Conservation (phyloP, 2,113 vertebrate genomes). For the Oreochromis tanganicae region DNA sequence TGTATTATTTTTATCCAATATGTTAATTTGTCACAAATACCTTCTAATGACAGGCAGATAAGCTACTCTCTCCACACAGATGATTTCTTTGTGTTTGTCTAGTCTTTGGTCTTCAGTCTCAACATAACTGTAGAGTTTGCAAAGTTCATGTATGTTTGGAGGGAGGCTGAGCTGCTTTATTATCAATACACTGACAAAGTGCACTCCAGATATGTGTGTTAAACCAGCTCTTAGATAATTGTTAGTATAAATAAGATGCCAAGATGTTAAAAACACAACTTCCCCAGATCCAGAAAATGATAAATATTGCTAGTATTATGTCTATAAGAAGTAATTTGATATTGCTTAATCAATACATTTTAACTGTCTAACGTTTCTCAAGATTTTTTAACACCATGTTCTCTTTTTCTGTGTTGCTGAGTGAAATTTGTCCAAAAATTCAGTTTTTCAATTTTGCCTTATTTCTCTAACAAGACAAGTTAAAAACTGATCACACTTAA, state of each 20-base stretch:
- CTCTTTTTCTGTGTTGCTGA: background rate
- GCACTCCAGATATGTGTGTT: background rate
- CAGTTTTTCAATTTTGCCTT: too few species aligned
- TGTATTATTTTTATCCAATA: background rate
- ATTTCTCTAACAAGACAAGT: too few species aligned
- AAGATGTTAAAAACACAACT: fast-evolving
- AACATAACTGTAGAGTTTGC: background rate
- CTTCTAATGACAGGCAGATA: background rate
- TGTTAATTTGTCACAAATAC: background rate
- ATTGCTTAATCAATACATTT: background rate
- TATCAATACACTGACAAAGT: background rate
- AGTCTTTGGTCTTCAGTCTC: background rate
- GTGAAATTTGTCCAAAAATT: background rate
- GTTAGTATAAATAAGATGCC: background rate
- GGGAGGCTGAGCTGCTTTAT: fast-evolving
- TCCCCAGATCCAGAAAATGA: background rate
- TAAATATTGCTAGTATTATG: background rate
- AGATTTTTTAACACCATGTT: background rate
- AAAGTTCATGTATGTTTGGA: background rate
- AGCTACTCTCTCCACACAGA: background rate
- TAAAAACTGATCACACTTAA: too few species aligned
- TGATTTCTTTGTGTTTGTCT: background rate
- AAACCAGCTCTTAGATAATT: background rate
- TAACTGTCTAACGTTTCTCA: background rate
- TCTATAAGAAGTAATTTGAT: background rate